phyloP scores from a whole-genome alignment of 2,113 vertebrate species.

The Motacilla tschutschensis region DNA sequence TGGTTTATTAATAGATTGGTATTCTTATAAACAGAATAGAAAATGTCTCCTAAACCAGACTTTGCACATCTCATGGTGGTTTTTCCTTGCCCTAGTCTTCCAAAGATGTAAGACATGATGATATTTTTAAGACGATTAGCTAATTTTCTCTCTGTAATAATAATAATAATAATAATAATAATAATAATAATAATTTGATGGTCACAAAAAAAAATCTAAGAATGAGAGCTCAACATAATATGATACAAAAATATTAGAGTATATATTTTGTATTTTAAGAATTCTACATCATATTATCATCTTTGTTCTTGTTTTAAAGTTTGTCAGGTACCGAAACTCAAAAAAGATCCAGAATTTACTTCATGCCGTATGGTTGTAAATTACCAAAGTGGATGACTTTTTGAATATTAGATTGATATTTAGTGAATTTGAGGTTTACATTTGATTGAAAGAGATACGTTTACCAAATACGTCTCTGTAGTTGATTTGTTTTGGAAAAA shows the following conservation, averaged over 20 bases:
- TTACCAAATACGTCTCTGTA: background rate
- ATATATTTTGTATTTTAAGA: background rate
- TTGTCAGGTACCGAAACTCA: background rate
- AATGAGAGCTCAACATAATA: background rate
- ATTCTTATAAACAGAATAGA: background rate
- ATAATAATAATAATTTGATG: background rate
- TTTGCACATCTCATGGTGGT: fast-evolving
- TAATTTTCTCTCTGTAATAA: background rate
- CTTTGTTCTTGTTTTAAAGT: background rate
- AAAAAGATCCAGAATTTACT: background rate
- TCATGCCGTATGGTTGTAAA: background rate
- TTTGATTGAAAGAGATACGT: background rate
- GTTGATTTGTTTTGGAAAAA: background rate
- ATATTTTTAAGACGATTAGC: background rate
- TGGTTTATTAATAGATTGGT: background rate
- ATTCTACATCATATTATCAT: background rate
- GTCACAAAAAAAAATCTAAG: background rate
- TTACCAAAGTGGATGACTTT: background rate
- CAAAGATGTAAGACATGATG: background rate
- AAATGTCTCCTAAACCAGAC: background rate
- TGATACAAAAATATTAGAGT: background rate
- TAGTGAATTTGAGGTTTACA: background rate
- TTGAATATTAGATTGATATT: background rate
- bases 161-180: too few species aligned
- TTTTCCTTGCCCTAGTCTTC: background rate